These are phyloP conservation scores for Tupaia chinensis DNA, from an alignment of 2,113 vertebrate genomes.

Conservation along the genomic window DNA sequence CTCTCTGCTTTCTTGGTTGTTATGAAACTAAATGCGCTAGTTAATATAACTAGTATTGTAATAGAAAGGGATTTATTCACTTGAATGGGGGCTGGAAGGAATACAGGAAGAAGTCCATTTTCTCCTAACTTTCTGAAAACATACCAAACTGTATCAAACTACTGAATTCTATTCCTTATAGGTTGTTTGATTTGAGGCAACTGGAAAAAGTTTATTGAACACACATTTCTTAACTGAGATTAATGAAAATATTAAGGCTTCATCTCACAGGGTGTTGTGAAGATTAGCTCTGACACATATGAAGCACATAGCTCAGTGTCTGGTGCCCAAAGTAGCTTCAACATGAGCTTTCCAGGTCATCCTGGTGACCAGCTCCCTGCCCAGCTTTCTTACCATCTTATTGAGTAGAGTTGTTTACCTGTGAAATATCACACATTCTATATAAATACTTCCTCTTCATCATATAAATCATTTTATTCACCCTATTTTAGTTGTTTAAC, in stretches of 20 bases:
- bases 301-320: not conserved
- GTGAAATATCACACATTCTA: not conserved
- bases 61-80: not conserved
- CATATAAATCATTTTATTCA: not conserved
- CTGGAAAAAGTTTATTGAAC: not conserved
- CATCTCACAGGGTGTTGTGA: not conserved
- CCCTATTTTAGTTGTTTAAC: not conserved
- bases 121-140: constrained; percentile 13
- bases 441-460: not conserved
- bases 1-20: not conserved
- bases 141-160: not conserved
- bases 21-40: not conserved
- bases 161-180: not conserved
- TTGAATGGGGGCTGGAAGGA: not conserved
- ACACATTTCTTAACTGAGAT: not conserved
- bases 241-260: not conserved
- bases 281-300: not conserved
- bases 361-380: not conserved
- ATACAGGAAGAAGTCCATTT: not conserved
- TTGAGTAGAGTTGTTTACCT: not conserved
- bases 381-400: not conserved
- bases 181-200: not conserved
- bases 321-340: not conserved
- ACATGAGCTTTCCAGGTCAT: not conserved
- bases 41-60: constrained; percentile 3